Evolutionary conservation across 2,113 vertebrate genomes (phyloP), one percentile per base, ranked within the genome.

Genomic region (Microcebus lehilahytsara): DNA sequence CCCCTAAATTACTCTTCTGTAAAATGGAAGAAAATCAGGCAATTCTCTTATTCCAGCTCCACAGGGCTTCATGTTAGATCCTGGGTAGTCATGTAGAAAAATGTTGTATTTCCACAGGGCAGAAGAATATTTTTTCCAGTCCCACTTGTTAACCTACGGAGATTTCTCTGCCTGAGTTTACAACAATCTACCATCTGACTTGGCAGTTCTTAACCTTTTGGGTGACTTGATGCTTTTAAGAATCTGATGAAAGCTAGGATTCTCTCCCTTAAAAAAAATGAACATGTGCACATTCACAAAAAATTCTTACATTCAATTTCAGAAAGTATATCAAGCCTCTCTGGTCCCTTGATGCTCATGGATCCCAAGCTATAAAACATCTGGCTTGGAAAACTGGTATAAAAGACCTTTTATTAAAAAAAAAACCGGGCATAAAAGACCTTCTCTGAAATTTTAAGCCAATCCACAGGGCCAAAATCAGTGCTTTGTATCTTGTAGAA

Each of bases 11-110:
- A 77, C 16, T 53, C 46, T 32, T 78, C 46, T 78, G 2, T n/a
- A 77, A 87, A 80, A 27, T 78, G 94, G 93, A 97, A 90, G 80
- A 79, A 22, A 74, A 69, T 30, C 72, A 96, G 34, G 5, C 23
- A 53, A 37, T 25, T 34, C 85, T 90, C 64, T 91, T 79, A 77
- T 92, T 90, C 58, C 19, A 92, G 56, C 49, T 72, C 12, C 40
- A 42, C 9, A 62, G 40, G 77, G 6, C 3, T 72, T 5, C 40
- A 14, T n/a, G 14, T 77, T 4, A 62, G 40, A 58, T 62, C 3
- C 53, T 25, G n/a, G 53, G 79, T 0, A 40, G 46, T 23, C 34
- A 32, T 0, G 6, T 0, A 8, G 6, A 53, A 51, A 83, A 75
- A 13, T 10, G 42, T 6, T 9, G 0, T 16, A 16, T 71, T 58